A percentile compares a stretch with the other conserved stretches of the same genome.
Evolutionary conservation across 2,797 vertebrate genomes (phyloP).

Genomic region (Philypnodon macrostomus): DNA sequence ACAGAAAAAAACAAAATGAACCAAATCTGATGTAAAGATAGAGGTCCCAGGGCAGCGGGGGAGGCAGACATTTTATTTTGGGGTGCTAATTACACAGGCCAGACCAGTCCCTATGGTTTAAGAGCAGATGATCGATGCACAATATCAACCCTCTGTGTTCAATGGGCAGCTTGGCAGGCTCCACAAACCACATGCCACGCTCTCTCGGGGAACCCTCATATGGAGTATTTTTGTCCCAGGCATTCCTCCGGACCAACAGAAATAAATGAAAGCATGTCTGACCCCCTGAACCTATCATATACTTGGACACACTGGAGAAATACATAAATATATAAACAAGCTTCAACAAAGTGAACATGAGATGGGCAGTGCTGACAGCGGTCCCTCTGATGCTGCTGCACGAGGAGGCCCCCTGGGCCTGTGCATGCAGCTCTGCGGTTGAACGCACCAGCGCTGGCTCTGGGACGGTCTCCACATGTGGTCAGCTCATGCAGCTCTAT

Average conservation of each 20-base stretch:
- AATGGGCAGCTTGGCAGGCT: slow-evolving; percentile 47
- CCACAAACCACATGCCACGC: slow-evolving; percentile 51
- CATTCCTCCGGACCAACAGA: slow-evolving; percentile 18
- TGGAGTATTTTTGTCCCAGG: slow-evolving; percentile 5
- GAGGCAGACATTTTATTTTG: slow-evolving; percentile 68
- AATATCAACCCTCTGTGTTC: slow-evolving; percentile 58
- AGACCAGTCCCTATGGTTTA: slow-evolving; percentile 59
- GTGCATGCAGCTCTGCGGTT: slow-evolving; percentile 62
- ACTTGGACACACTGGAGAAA: slow-evolving; percentile 16
- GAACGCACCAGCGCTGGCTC: slow-evolving; percentile 44
- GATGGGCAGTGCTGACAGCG: slow-evolving; percentile 46
- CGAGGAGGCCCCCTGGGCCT: slow-evolving; percentile 37
- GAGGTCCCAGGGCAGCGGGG: slow-evolving; percentile 35
- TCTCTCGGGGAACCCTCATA: slow-evolving; percentile 32
- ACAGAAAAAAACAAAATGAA: slow-evolving; percentile 15
- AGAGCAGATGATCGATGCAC: slow-evolving; percentile 76
- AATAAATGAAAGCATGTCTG: slow-evolving; percentile 16
- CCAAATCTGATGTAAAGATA: slow-evolving; percentile 38
- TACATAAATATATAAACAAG: slow-evolving; percentile 18
- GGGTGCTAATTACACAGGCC: slow-evolving; percentile 70
- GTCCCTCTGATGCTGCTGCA: slow-evolving; percentile 55
- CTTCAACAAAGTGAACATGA: slow-evolving; percentile 6
- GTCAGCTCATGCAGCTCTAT: slow-evolving; percentile 60
- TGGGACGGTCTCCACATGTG: slow-evolving; percentile 60
- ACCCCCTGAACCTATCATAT: slow-evolving; percentile 11